Evolutionary conservation across 2,888 invertebrate genomes (phyloP), one percentile per base, ranked within the genome.

Genomic region (Morinoia aosen): DNA sequence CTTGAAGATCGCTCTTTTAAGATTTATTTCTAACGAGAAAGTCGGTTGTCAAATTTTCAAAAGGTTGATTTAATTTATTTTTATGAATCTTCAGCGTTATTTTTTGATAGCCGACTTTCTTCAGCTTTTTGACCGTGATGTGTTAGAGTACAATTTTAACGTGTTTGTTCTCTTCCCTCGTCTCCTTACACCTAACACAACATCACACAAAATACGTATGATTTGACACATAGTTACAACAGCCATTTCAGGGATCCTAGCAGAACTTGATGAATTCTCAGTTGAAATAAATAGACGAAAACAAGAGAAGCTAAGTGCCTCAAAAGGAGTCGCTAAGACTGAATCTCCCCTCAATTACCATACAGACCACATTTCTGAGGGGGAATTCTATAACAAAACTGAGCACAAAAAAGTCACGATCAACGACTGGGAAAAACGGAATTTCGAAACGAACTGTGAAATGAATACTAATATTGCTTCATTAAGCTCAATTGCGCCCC

Each of bases 201-300:
- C 90, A 48, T 90, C 39, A 16, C 90, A 90, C 90, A 90, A 8
- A 39, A 90, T 76, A 76, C 76, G 8, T 76, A 76, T 33, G 25
- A 93, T 58, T 76, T 33, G 48, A 56, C 94, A 93, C 57, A 57
- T 95, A 96, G 96, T 96, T 58, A 96, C 96, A 39, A 96, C 96
- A 57, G 96, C 96, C 16, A 96, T 96, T 39, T 96, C 96, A 61
- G 96, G 96, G 19, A 96, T 96, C 40, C 90, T 96, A 76, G 95
- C 96, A n/a, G 96, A 96, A 95, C 95, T 96, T 33, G 95, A 96
- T 58, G 94, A 95, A 40, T 96, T 95, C 88, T 95, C 96, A 25
- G 76, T 95, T 88, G 95, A 96, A 93, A 91, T 95, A 0, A 95
- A 91, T 11, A 40, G 90, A 5, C 88, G 95, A 48, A 91, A 95